Conservation (phyloP, 2,113 vertebrate species). For the Amblyornis subalaris region DNA sequence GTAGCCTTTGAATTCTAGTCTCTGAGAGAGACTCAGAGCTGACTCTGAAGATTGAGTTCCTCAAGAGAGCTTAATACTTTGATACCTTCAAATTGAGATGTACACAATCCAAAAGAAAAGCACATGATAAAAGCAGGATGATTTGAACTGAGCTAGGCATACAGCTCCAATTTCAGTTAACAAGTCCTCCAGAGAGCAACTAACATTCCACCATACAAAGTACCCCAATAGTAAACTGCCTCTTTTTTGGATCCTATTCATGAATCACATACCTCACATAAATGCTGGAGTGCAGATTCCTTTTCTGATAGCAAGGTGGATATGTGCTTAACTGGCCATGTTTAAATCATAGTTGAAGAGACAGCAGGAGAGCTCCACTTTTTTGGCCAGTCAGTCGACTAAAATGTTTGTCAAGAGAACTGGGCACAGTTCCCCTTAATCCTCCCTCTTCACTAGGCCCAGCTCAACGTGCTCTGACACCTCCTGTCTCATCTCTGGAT, state of each 20-base stretch:
- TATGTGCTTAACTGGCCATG: not conserved
- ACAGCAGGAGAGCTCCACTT: not conserved
- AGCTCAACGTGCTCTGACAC: not conserved
- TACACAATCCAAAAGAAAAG: not conserved
- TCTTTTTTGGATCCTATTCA: not conserved
- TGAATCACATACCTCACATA: not conserved
- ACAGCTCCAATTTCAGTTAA: not conserved
- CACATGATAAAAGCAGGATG: not conserved
- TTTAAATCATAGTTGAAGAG: not conserved
- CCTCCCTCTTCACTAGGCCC: not conserved
- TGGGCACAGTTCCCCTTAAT: not conserved
- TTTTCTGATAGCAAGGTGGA: not conserved
- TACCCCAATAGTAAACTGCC: fast-evolving
- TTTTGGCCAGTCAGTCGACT: not conserved
- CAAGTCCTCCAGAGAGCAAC: not conserved
- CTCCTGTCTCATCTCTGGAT: not conserved
- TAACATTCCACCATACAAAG: not conserved
- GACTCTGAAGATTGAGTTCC: not conserved
- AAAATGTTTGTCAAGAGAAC: not conserved
- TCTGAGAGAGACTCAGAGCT: not conserved
- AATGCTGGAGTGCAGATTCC: not conserved
- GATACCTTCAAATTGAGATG: not conserved
- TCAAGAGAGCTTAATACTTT: not conserved
- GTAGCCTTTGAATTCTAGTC: not conserved
- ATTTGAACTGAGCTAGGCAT: not conserved